Evolutionary conservation across 2,113 vertebrate genomes (phyloP), one percentile per base, ranked within the genome.

Genomic region (Ceyx margarethae): DNA sequence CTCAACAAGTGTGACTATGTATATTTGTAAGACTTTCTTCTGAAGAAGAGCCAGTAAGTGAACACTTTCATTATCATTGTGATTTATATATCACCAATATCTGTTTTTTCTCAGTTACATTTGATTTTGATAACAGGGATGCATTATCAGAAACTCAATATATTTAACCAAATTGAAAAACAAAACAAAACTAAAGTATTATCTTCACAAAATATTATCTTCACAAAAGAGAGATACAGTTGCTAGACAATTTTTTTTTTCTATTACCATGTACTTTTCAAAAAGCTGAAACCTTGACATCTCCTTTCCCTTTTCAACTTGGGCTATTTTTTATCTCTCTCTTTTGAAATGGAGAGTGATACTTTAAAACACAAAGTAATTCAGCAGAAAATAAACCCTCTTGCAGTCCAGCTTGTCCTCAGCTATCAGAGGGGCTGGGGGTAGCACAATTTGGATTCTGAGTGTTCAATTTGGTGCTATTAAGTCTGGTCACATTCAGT

Each of bases 211-310:
- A 56, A 35, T 37, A 37, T 76, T 43, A 22, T 50, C 21, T 60
- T 60, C 11, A 5, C 4, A 60, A 56, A 56, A 35, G 13, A 67
- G 1, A 7, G 7, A 53, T 13, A 45, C 21, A 18, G 4, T 56
- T 61, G 21, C 4, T 56, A 33, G 12, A 42, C 5, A 11, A 3
- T 50, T 79, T 75, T 72, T 56, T 37, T 37, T 37, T 37, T 37
- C 15, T 71, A 5, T 42, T 0, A 46, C 14, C 4, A 29, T 1
- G 0, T 42, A 50, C 4, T 26, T 66, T 12, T 19, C 16, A 62
- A 65, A 61, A 78, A 42, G 1, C 15, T 45, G 20, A 66, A 89
- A 62, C 1, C 2, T 69, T 66, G 5, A 1, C 7, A 17, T 10
- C 9, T 25, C 3, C 9, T 58, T 84, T 84, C 37, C 23, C 4